phyloP scores from a whole-genome alignment of 2,113 vertebrate genomes.

The Synodontis membranacea region DNA sequence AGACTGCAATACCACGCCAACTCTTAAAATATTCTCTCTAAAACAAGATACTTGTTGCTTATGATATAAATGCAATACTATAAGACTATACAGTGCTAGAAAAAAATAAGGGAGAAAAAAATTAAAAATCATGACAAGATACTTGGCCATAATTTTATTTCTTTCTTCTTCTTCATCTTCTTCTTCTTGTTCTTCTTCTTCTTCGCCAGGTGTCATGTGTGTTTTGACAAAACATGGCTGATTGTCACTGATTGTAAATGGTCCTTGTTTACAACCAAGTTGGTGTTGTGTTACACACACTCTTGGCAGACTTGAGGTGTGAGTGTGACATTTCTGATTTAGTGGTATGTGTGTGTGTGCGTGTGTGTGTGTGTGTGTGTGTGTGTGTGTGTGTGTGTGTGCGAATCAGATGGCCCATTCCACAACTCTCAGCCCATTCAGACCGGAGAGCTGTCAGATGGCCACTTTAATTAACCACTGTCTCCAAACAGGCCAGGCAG shows the following conservation, averaged over 20 bases:
- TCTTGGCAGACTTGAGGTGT: constrained; percentile 62
- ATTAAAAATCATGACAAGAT: too few relatives aligned
- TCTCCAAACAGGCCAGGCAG: constrained; percentile 66
- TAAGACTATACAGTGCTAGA: too few relatives aligned
- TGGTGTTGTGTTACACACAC: constrained; percentile 34
- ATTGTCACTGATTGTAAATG: constrained; percentile 10
- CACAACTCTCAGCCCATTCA: constrained; percentile 66
- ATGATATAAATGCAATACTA: too few relatives aligned
- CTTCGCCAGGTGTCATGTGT: constrained; percentile 34
- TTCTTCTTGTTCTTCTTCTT: too few relatives aligned
- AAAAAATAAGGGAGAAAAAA: too few relatives aligned
- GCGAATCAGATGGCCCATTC: constrained; percentile 67
- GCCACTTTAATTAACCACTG: constrained; percentile 74
- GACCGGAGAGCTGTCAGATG: constrained; percentile 72
- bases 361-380: constrained; percentile 58
- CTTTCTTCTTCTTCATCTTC: too few relatives aligned
- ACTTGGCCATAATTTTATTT: too few relatives aligned
- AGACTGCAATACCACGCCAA: too few relatives aligned
- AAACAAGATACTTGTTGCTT: too few relatives aligned
- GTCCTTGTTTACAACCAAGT: not conserved
- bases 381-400: constrained; percentile 69
- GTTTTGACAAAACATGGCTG: constrained; percentile 44
- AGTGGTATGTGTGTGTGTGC: constrained; percentile 61
- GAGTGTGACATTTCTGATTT: constrained; percentile 67
- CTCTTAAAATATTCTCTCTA: too few relatives aligned